phyloP scores from a whole-genome alignment of 2,888 invertebrate species.

The Rosalia funebris region DNA sequence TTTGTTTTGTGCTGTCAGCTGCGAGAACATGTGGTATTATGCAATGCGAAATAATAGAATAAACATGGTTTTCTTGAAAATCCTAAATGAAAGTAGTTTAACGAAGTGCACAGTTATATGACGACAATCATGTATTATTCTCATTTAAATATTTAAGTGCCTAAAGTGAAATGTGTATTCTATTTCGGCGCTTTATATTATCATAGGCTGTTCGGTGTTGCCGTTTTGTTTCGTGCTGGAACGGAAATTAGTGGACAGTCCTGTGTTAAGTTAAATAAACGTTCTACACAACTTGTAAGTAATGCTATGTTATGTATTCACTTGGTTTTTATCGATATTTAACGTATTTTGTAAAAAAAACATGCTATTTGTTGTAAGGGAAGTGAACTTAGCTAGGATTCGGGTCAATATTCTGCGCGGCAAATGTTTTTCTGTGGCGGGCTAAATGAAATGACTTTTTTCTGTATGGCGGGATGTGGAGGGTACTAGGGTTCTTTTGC shows the following conservation, averaged over 20 bases:
- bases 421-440: conserved; percentile 48
- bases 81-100: conserved; percentile 9
- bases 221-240: neutral
- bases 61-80: neutral
- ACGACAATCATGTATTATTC: neutral
- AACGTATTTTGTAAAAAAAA: neutral
- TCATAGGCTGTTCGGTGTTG: neutral
- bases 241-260: too few species aligned
- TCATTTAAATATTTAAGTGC: neutral
- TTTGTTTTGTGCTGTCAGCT: conserved; percentile 44
- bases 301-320: too few species aligned
- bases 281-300: too few species aligned
- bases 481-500: conserved; percentile 46
- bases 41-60: conserved; percentile 26
- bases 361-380: neutral
- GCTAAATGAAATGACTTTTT: conserved; percentile 42
- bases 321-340: too few species aligned
- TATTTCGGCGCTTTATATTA: neutral
- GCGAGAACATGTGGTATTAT: conserved; percentile 39
- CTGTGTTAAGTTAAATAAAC: too few species aligned
- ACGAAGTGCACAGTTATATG: neutral
- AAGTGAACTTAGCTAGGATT: conserved; percentile 35
- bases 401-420: conserved; percentile 38
- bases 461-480: conserved; percentile 43
- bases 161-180: neutral